Percentiles rank a stretch among this genome's conserved stretches.
phyloP scores from a whole-genome alignment of 2,113 vertebrate species.

The Galbula dea region DNA sequence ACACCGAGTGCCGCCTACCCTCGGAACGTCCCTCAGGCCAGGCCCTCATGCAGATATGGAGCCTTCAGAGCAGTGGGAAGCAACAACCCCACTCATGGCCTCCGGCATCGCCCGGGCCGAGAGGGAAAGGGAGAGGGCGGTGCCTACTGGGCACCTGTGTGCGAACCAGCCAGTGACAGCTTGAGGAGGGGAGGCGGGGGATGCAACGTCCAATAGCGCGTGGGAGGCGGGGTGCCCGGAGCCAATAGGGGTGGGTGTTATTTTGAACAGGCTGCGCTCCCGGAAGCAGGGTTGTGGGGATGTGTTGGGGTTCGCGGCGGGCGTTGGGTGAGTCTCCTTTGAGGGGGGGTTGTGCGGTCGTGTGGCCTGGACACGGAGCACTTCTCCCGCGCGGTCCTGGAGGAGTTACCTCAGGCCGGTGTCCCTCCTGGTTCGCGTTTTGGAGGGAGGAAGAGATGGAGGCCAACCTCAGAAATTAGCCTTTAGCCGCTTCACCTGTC shows the following conservation, averaged over 20 bases:
- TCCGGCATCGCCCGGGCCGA: too few species aligned
- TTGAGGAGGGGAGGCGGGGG: neutral
- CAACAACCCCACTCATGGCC: rapidly evolving
- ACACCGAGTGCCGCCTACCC: neutral
- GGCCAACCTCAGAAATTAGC: too few species aligned
- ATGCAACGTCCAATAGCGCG: neutral
- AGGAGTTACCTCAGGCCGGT: rapidly evolving
- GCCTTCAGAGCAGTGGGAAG: neutral
- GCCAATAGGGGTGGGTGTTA: neutral
- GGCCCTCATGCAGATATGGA: rapidly evolving
- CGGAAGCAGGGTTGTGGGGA: neutral
- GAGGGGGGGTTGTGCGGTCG: neutral
- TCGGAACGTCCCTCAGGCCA: rapidly evolving
- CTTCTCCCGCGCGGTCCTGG: neutral
- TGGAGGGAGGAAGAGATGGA: neutral
- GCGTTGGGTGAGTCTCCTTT: neutral
- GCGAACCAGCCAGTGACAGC: neutral
- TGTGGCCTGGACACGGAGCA: neutral
- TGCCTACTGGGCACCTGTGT: neutral
- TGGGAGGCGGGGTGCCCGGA: neutral
- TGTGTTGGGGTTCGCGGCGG: rapidly evolving
- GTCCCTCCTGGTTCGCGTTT: neutral
- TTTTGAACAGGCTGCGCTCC: neutral
- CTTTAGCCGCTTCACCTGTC: neutral
- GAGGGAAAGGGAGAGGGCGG: neutral